Evolutionary conservation across 2,888 invertebrate genomes (phyloP), one percentile per base, ranked within the genome.

Genomic region (Noctua comes): DNA sequence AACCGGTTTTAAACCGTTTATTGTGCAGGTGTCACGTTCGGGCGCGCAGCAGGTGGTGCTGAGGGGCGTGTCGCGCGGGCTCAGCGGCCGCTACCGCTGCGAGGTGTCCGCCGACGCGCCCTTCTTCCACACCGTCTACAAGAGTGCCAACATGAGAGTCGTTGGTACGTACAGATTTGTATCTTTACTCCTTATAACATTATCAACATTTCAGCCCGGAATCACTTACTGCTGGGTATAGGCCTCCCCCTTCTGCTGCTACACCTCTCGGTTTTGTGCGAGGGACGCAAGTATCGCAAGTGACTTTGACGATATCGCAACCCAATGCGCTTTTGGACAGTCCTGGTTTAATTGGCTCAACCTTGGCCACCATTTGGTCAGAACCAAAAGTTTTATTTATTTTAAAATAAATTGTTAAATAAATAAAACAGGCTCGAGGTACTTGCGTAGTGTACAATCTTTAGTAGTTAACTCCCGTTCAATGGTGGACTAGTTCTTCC

Each of bases 51-150:
- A 97, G 90, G 98, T 98, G 68, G 98, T 98, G 51, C 94, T 98
- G 76, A 97, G 97, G 48, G 97, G 97, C 81, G 98, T 98, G 10
- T 97, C 97, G 75, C 97, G 97, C 68, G 97, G 97, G 83, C 97
- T 98, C 84, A 97, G 97, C 82, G 98, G 98, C 27, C 97, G 97
- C 89, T 98, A 98, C 93, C 97, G 97, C 77, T 98, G 98, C 91
- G 98, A 98, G 92, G 98, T 98, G 13, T 98, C 98, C 0, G 97
- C 98, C 1, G 98, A 98, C 91, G 97, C 97, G 10, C 98, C 98
- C 0, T 97, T 97, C 91, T 98, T 98, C 93, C 98, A 97, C 92
- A 98, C 98, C 0, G 96, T 97, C 79, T 97, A 97, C 91, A 98
- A 97, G 82, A 97, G 97, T 89, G 97, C 98, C 73, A 97, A 97